Percentiles rank a stretch among this genome's conserved stretches.
phyloP scores from a whole-genome alignment of 2,888 invertebrate genomes.

The Leptinotarsa haldemani region DNA sequence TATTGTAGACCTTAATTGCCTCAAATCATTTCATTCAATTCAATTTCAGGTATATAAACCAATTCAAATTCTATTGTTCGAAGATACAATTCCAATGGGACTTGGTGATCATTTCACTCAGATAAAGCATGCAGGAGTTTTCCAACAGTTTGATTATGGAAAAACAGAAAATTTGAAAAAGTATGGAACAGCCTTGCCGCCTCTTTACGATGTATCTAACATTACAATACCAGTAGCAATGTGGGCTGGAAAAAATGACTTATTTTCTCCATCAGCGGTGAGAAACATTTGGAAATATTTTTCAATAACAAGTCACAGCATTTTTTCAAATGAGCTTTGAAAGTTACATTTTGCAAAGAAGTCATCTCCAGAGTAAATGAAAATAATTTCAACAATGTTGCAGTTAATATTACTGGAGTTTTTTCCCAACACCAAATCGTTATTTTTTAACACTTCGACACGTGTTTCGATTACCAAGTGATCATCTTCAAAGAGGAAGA shows the following conservation, averaged over 20 bases:
- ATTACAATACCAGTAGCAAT: not conserved
- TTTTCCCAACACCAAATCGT: no score
- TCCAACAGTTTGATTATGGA: not conserved
- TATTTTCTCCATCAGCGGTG: not conserved
- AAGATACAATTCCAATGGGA: not conserved
- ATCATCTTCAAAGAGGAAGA: no score
- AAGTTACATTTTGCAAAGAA: no score
- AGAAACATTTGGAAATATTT: not conserved
- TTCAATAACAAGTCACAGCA: no score
- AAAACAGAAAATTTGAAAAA: not conserved
- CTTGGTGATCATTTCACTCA: not conserved
- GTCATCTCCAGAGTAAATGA: no score
- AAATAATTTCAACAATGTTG: no score
- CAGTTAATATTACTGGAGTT: no score
- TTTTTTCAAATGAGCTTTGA: no score
- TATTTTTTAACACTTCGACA: no score
- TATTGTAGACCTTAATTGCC: no score
- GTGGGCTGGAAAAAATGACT: not conserved
- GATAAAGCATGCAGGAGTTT: not conserved
- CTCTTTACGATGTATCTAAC: not conserved
- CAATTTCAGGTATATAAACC: not conserved
- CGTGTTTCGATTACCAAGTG: no score
- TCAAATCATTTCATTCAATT: no score
- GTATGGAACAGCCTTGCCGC: not conserved
- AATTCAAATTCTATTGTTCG: not conserved